These are phyloP conservation scores for Odontesthes bonariensis DNA, from an alignment of 2,113 vertebrate species.

Conservation along the genomic window DNA sequence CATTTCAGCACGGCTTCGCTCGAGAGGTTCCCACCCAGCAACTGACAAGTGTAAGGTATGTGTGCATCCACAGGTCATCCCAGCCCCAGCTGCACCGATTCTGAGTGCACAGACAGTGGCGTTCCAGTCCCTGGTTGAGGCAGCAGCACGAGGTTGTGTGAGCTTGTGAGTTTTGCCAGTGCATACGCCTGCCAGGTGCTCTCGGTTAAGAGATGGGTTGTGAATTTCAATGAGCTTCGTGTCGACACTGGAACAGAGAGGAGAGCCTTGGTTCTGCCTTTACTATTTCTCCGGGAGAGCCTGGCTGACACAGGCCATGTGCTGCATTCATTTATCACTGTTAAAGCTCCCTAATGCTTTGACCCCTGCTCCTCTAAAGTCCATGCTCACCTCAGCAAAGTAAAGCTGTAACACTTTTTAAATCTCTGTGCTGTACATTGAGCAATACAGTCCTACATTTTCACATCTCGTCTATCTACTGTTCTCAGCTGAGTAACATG, in stretches of 20 bases:
- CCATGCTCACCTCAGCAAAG: slow-evolving; percentile 40
- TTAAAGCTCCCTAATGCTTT: slow-evolving; percentile 52
- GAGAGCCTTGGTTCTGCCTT: slow-evolving; percentile 58
- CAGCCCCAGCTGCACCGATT: slow-evolving; percentile 61
- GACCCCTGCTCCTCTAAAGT: slow-evolving; percentile 42
- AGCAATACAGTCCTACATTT: slow-evolving; percentile 39
- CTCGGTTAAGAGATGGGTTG: slow-evolving; percentile 63
- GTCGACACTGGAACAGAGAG: slow-evolving; percentile 53
- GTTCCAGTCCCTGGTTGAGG: slow-evolving; percentile 46
- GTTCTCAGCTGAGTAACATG: slow-evolving; percentile 71
- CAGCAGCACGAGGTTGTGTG: slow-evolving; percentile 59
- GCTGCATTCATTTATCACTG: slow-evolving; percentile 67
- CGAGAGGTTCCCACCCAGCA: slow-evolving; percentile 35
- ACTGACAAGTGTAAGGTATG: slow-evolving; percentile 33
- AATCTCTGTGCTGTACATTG: slow-evolving; percentile 11
- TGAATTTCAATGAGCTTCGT: slow-evolving; percentile 80
- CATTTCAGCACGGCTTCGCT: slow-evolving; percentile 23
- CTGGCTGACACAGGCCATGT: slow-evolving; percentile 60
- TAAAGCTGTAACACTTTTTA: slow-evolving; percentile 3
- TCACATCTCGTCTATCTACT: slow-evolving; percentile 52
- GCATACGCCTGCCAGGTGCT: slow-evolving; percentile 70
- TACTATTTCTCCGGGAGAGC: slow-evolving; percentile 48
- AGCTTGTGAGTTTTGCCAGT: slow-evolving; percentile 65
- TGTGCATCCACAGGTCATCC: slow-evolving; percentile 64
- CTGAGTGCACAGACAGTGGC: slow-evolving; percentile 53